Evolutionary conservation across 2,797 vertebrate genomes (phyloP).

Genomic region (Cercopithecus petaurista): DNA sequence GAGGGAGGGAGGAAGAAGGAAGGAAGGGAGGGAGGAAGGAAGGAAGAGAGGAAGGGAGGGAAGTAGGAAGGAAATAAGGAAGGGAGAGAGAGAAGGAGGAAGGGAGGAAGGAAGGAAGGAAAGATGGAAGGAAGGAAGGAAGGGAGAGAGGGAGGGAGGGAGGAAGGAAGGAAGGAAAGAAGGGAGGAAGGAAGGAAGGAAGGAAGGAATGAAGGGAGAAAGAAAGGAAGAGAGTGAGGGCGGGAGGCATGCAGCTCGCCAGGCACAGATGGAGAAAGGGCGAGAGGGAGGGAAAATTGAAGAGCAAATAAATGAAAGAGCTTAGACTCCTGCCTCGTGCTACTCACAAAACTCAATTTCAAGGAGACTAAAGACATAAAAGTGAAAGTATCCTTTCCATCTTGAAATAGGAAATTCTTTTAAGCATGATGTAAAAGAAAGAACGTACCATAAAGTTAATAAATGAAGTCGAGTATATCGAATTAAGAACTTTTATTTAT

Average conservation of each 20-base stretch:
- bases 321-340: neutral
- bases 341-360: neutral
- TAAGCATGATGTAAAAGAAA: neutral
- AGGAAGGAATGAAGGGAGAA: rapidly evolving
- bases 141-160: too few species aligned
- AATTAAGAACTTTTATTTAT: neutral
- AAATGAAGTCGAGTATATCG: neutral
- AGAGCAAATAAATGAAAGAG: neutral
- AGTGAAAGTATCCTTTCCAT: neutral
- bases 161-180: rapidly evolving
- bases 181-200: rapidly evolving
- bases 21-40: rapidly evolving
- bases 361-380: neutral
- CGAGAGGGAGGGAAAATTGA: too few species aligned
- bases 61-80: neutral
- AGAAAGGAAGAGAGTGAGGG: rapidly evolving
- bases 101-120: too few species aligned
- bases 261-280: neutral
- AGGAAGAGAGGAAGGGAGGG: rapidly evolving
- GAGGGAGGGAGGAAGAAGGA: neutral
- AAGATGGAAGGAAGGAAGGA: rapidly evolving
- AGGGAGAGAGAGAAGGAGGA: neutral
- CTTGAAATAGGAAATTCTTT: neutral
- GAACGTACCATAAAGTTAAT: neutral
- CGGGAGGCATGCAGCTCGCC: too few species aligned